Base-by-base conservation (phyloP, 2,888 invertebrate species). In the Orthonevra nobilis region DNA sequence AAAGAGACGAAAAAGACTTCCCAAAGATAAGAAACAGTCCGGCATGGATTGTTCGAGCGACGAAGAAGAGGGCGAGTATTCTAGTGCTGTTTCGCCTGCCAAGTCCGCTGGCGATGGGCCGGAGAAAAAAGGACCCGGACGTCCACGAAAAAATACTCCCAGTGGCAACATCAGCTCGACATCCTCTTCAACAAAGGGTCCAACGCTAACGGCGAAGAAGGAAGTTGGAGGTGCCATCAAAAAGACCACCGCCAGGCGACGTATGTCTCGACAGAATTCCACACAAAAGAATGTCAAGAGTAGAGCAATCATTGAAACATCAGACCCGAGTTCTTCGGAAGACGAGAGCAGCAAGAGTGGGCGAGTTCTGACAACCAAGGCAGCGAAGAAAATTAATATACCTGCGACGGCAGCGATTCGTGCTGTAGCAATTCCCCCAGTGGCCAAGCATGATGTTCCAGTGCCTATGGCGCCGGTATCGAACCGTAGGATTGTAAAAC, bases 91-190 rank as follows among this genome's bases (percentile, higher is more conserved):
- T 3, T 73, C 68, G 0, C 70, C 83, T 1, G 52, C 81, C 1
- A 73, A 82, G 6, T 42, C 81, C 1, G 81, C 82, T 3, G 42
- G 84, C 0, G 75, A 82, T 9, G 81, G 82, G 3, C 81, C 83
- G 10, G 81, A 83, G 2, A 88, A 88, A 60, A 87, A 90, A 82
- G 87, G 88, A 17, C 89, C 89, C 17, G 90, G 90, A 23, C 86
- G 89, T 54, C 90, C 89, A 12, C 86, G 90, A n/a, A 90, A 90
- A 81, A 85, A 84, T 10, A 87, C 88, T 74, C 82, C 84, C 4
- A 85, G 83, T 72, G 85, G 85, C 14, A 85, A 85, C 63, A 70
- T 86, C 3, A 86, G 85, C 38, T 85, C 85, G 38, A 85, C 84
- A 36, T 85, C 84, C 14, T 81, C 84, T 6, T 85, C 85, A 12